A percentile compares a stretch with the other conserved stretches of the same genome.
phyloP scores from a whole-genome alignment of 2,888 invertebrate genomes.

The Sesamia inferens region DNA sequence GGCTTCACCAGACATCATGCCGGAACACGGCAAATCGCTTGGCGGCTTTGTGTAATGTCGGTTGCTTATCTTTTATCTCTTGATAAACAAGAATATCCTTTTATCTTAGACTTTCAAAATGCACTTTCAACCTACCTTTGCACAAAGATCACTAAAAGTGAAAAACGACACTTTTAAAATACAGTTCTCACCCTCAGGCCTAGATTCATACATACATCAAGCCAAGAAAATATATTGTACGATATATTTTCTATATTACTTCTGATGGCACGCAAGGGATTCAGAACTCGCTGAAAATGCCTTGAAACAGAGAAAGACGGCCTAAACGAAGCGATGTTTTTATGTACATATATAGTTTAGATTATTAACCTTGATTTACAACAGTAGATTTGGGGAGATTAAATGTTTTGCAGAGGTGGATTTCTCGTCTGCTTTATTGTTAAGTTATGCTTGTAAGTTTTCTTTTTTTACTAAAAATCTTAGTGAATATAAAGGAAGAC shows the following conservation, averaged over 20 bases:
- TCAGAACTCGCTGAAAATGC: constrained; percentile 35
- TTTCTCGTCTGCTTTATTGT: not conserved
- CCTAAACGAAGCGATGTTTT: constrained; percentile 18
- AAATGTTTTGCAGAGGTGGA: constrained; percentile 21
- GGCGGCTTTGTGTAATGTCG: not conserved
- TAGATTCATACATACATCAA: constrained; percentile 32
- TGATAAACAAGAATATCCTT: not conserved
- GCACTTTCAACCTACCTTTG: not conserved
- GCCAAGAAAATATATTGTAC: constrained; percentile 43
- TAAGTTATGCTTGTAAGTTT: not conserved
- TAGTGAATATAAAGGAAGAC: too few relatives aligned
- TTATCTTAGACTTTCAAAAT: too few relatives aligned
- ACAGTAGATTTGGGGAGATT: constrained; percentile 23
- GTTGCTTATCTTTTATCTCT: not conserved
- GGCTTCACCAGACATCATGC: too few relatives aligned
- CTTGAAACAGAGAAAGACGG: constrained; percentile 25
- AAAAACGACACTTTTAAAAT: constrained; percentile 34
- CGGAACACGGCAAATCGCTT: too few relatives aligned
- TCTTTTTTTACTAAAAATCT: too few relatives aligned
- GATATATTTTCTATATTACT: constrained; percentile 57
- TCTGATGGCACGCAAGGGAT: constrained; percentile 47
- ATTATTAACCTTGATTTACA: constrained; percentile 42
- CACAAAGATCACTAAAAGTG: not conserved
- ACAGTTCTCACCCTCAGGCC: constrained; percentile 10
- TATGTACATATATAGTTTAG: constrained; percentile 36